These are phyloP conservation scores for Galerucella nymphaeae DNA, from an alignment of 2,888 invertebrate genomes.

Conservation along the genomic window DNA sequence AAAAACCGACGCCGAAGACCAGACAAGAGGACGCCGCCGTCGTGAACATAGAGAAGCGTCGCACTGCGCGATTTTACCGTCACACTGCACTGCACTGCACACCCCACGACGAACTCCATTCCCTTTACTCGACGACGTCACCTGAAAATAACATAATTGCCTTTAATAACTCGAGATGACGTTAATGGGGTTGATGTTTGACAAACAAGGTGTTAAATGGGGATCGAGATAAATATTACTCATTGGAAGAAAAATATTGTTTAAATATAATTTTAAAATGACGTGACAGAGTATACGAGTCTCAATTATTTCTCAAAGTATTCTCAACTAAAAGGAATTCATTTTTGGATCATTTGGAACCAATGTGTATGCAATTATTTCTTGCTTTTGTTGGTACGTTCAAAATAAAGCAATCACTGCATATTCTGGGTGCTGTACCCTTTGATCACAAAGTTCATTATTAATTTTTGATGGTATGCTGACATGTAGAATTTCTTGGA, in stretches of 20 bases:
- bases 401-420: no score
- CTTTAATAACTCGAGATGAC: slow-evolving; percentile 40
- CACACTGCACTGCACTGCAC: slow-evolving; percentile 50
- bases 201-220: slow-evolving; percentile 38
- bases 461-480: no score
- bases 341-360: no score
- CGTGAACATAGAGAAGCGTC: slow-evolving; percentile 52
- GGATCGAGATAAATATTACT: slow-evolving; percentile 2
- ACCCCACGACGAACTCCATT: slow-evolving; percentile 42
- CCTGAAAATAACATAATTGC: slow-evolving; percentile 54
- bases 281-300: no score
- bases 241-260: background rate
- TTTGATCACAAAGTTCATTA: no score
- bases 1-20: slow-evolving; percentile 57
- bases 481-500: no score
- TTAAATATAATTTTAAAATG: background rate
- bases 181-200: slow-evolving; percentile 43
- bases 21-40: slow-evolving; percentile 29
- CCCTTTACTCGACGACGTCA: slow-evolving; percentile 43
- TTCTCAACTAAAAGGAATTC: no score
- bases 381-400: no score
- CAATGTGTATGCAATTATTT: no score
- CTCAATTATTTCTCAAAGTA: no score
- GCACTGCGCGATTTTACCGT: slow-evolving; percentile 56
- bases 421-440: no score